Evolutionary conservation across 2,113 vertebrate genomes (phyloP).

Genomic region (Chrysemys picta): DNA sequence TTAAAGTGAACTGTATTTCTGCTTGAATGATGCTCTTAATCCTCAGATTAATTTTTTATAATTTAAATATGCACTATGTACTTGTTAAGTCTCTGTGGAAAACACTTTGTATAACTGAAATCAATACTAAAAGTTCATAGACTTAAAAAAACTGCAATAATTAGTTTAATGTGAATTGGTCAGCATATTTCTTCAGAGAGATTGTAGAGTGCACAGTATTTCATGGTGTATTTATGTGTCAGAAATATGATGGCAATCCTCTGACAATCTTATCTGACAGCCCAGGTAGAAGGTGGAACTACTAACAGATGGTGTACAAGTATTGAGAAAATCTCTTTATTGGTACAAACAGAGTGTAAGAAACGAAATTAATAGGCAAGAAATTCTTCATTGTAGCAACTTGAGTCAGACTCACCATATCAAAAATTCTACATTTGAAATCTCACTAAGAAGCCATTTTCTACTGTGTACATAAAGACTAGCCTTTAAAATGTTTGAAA

Average conservation of each 20-base stretch:
- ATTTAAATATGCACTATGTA: too few relatives aligned
- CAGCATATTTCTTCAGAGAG: not conserved
- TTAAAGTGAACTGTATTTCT: not conserved
- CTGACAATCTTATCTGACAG: not conserved
- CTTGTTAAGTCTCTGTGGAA: not conserved
- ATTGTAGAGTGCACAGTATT: not conserved
- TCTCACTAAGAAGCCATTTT: not conserved
- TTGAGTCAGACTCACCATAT: not conserved
- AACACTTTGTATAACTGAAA: not conserved
- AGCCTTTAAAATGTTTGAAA: not conserved
- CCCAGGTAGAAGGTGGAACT: not conserved
- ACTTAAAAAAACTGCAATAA: not conserved
- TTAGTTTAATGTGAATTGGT: not conserved
- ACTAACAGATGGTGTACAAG: not conserved
- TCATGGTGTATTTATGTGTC: not conserved
- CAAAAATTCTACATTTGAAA: not conserved
- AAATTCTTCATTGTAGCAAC: not conserved
- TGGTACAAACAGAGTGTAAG: not conserved
- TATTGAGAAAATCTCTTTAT: not conserved
- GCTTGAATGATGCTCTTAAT: too few relatives aligned
- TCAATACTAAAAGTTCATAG: not conserved
- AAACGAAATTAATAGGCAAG: not conserved
- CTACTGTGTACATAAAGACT: not conserved
- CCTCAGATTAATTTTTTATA: too few relatives aligned
- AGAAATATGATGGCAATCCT: not conserved